phyloP scores from a whole-genome alignment of 2,888 invertebrate species.

The Artemia sp. region DNA sequence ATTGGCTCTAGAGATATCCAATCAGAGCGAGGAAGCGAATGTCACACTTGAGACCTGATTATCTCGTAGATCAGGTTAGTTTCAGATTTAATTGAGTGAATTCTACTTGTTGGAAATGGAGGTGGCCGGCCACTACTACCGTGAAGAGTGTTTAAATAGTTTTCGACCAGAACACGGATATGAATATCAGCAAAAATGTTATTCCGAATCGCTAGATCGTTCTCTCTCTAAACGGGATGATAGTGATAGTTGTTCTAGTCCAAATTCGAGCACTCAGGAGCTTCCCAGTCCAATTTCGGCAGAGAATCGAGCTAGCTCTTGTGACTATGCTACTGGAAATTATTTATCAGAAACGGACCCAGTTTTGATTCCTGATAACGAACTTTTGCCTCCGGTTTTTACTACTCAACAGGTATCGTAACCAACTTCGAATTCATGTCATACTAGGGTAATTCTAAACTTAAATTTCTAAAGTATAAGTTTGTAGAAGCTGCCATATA shows the following conservation, averaged over 20 bases:
- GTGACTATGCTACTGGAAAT: not conserved
- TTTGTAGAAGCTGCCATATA: too few species aligned
- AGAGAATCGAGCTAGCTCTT: not conserved
- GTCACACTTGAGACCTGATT: too few species aligned
- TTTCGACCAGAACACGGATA: too few species aligned
- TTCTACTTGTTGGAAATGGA: too few species aligned
- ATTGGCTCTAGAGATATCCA: conserved; percentile 4
- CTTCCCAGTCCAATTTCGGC: not conserved
- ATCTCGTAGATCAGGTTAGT: too few species aligned
- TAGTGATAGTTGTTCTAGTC: not conserved
- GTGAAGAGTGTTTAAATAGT: too few species aligned
- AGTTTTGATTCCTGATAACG: not conserved
- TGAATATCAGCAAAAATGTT: not conserved
- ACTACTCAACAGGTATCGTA: not conserved
- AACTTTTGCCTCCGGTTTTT: not conserved
- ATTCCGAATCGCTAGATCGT: not conserved
- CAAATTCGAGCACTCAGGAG: not conserved
- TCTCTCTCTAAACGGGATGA: conserved; percentile 1
- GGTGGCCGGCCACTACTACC: too few species aligned
- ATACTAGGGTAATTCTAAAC: too few species aligned
- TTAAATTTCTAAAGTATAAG: too few species aligned
- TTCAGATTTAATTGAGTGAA: too few species aligned
- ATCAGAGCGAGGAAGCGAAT: not conserved
- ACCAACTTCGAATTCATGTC: too few species aligned
- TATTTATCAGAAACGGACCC: not conserved